Base-by-base conservation (phyloP, 2,888 invertebrate genomes). In the Drosophila maculinotata region DNA sequence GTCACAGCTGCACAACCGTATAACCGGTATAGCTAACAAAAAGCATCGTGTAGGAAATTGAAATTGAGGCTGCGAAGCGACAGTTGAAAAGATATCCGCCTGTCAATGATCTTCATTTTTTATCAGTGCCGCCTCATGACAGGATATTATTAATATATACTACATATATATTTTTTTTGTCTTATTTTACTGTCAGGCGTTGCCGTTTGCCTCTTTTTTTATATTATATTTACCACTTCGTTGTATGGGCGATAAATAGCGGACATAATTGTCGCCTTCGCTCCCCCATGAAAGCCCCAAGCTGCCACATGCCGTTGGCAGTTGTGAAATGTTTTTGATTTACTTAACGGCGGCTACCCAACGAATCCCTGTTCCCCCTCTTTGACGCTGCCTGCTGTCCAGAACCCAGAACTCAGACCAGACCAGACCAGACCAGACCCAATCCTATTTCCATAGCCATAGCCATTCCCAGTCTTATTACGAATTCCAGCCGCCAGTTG, bases 321-420 rank as follows among this genome's bases (percentile, higher is more conserved):
- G 70, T 74, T 78, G 74, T 67, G 60, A 70, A 78, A 78, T 76
- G 74, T 64, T 76, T 76, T 78, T 76, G 78, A 76, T 76, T 76
- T 78, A 76, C 79, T 77, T 69, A 64, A 77, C 66, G 59, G 54
- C 66, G 10, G 17, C 48, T 7, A 3, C 35, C 53, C 53, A 30
- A 59, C 54, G 39, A 48, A 36, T 41, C 53, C 17, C 20, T 49
- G 41, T 33, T 39, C 28, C 8, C 17, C 8, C 17, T 3, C 20
- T 20, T 12, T 28, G 17, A 1, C 6, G 8, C 26, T 30, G 9
- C 42, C 26, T 4, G 7, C 26, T 4, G 7, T 14, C 7, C 23
- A 7, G n/a, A n/a, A 9, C n/a, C n/a, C n/a, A n/a, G n/a, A n/a
- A n/a, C n/a, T n/a, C n/a, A n/a, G n/a, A n/a, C n/a, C n/a, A n/a